Base-by-base conservation (phyloP, 2,888 invertebrate genomes). In the Diploptera punctata region DNA sequence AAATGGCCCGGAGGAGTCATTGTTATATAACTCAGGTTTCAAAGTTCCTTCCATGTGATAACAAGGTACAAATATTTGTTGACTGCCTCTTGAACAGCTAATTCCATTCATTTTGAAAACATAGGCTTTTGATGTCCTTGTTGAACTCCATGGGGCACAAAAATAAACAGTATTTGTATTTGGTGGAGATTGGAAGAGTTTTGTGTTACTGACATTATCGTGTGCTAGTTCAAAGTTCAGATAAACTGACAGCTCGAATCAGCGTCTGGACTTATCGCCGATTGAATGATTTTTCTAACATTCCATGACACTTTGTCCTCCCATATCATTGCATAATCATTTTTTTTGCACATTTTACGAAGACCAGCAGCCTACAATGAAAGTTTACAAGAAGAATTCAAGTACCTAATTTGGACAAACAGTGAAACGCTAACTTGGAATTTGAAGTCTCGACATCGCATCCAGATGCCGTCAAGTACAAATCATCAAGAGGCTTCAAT, bases 21-120 rank as follows among this genome's bases (percentile, higher is more conserved):
- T 70, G 52, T 60, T 70, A 31, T 60, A 60, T 73, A 68, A 74
- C 74, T 76, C 76, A 76, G 76, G 76, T 74, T 71, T 57, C 67
- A 73, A 68, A 76, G 76, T 76, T 76, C 76, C 76, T 76, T 74
- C 76, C 76, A 76, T 76, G 76, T 76, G 76, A 76, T 76, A 76
- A 73, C 67, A 76, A 73, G 72, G 74, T 76, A 76, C 76, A 76
- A 76, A 76, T 68, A 69, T 71, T 70, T 71, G 73, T 76, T 69
- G 60, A 73, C 74, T 73, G 74, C 73, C 74, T 73, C 70, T 70
- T 44, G 61, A n/a, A 61, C 19, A 52, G 18, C 24, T 21, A 61
- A 62, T 62, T 62, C 62, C 62, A 19, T 68, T 33, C 31, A 68
- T 33, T 52, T 61, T 21, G 29, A 65, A 65, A 54, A 57, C 65